Conservation (phyloP, 2,888 invertebrate species). For the Agrotis ipsilon region DNA sequence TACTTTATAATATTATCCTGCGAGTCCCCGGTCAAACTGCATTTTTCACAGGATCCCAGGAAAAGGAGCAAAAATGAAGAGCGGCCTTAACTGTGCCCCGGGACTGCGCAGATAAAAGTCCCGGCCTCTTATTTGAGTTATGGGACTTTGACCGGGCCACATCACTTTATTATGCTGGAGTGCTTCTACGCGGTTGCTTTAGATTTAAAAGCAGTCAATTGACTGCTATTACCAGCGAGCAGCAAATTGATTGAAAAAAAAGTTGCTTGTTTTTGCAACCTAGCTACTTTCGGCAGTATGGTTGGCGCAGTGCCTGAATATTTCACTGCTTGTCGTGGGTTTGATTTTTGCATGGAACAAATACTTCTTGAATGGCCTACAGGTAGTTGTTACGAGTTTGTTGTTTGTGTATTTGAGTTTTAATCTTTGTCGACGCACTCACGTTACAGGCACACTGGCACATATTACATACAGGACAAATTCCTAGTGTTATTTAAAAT, state of each 20-base stretch:
- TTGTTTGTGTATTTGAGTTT: too few species aligned
- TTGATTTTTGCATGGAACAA: too few species aligned
- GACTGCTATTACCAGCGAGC: constrained; percentile 17
- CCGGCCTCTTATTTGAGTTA: constrained; percentile 79
- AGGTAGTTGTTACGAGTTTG: too few species aligned
- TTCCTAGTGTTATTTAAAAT: too few species aligned
- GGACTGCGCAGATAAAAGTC: constrained; percentile 79
- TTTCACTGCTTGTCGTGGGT: too few species aligned
- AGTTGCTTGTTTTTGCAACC: not conserved
- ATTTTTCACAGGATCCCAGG: constrained; percentile 76
- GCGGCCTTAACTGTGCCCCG: constrained; percentile 73
- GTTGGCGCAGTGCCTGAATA: too few species aligned
- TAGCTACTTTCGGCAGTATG: too few species aligned
- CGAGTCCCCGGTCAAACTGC: constrained; percentile 70
- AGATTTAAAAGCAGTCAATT: constrained; percentile 45
- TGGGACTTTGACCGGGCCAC: constrained; percentile 70
- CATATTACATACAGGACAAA: too few species aligned
- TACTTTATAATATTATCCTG: constrained; percentile 77
- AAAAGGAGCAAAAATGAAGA: constrained; percentile 78
- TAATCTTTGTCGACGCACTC: too few species aligned
- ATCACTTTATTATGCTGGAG: constrained; percentile 64
- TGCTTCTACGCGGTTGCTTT: constrained; percentile 47
- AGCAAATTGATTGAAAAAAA: constrained; percentile 7
- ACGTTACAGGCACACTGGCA: too few species aligned
- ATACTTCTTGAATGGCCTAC: too few species aligned